These are phyloP conservation scores for Austrofundulus limnaeus DNA, from an alignment of 2,113 vertebrate species.

Conservation along the genomic window DNA sequence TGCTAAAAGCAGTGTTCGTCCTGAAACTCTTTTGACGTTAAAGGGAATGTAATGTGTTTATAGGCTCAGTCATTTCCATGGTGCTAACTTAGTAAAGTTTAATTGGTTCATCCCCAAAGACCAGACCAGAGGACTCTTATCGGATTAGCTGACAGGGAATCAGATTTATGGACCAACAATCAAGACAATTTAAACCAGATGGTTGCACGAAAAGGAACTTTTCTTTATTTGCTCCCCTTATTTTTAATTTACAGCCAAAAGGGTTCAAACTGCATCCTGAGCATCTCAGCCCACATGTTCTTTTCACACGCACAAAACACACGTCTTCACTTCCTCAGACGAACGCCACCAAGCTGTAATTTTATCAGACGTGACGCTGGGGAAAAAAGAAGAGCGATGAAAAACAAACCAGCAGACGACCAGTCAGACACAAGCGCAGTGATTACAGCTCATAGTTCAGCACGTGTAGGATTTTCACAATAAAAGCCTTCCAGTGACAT, in stretches of 20 bases:
- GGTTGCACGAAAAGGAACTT: slow-evolving; percentile 24
- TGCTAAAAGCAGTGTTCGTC: no score
- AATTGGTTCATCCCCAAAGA: slow-evolving; percentile 52
- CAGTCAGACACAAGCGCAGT: slow-evolving; percentile 35
- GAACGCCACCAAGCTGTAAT: slow-evolving; percentile 58
- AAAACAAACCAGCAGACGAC: slow-evolving; percentile 37
- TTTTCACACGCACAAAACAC: not conserved
- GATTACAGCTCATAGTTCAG: slow-evolving; percentile 30
- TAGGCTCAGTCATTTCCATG: slow-evolving; percentile 32
- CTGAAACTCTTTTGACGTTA: slow-evolving; percentile 14
- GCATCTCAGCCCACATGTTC: not conserved
- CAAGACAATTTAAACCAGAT: slow-evolving; percentile 19
- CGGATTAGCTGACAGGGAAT: slow-evolving; percentile 58
- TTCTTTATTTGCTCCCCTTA: not conserved
- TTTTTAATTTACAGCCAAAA: not conserved
- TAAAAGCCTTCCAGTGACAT: slow-evolving; percentile 22
- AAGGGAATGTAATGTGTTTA: slow-evolving; percentile 38
- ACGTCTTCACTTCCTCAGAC: slow-evolving; percentile 47
- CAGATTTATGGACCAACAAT: slow-evolving; percentile 56
- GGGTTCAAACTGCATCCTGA: not conserved
- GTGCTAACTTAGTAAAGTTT: slow-evolving; percentile 39
- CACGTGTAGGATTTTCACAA: slow-evolving; percentile 22
- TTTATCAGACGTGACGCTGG: slow-evolving; percentile 57
- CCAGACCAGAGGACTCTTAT: slow-evolving; percentile 47
- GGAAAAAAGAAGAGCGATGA: slow-evolving; percentile 18